Base-by-base conservation (phyloP, 1,140 invertebrate species). In the Phocides pigmalion region DNA sequence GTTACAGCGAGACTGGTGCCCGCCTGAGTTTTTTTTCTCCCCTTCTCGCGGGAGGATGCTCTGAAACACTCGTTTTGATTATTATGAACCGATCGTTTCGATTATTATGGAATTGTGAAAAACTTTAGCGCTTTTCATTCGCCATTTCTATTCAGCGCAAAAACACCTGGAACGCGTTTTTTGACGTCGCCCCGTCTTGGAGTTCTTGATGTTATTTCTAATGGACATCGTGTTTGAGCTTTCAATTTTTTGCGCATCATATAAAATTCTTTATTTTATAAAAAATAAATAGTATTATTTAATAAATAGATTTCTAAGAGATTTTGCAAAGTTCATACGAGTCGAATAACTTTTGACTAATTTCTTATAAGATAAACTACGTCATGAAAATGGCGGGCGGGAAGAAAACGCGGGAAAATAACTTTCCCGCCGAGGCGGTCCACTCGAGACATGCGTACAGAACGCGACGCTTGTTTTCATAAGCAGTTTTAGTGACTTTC, bases 391-490 rank as follows among this genome's bases (percentile, higher is more conserved):
- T 76, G 74, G 81, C 74, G 79, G 14, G 64, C 63, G 53, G 19
- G 59, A 70, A 70, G 79, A 81, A 87, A 89, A 84, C 74, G 86
- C 84, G 86, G 83, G 84, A 89, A 89, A 87, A 84, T 82, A 76
- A 84, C 74, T 85, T 89, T 89, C 84, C 82, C 86, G 83, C 78
- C 82, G 68, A 79, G 69, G 71, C 72, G 71, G 51, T 17, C 41
- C 54, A 75, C 77, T 81, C 81, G 82, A 86, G 85, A 85, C 83
- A 81, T 81, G 85, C 84, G 84, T 85, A 79, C 78, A 72, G n/a
- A 76, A 81, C 73, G 74, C 74, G 68, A 66, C 66, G 62, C 28
- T 47, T 77, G 75, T 79, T 81, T 78, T 80, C 67, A 62, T 74
- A 64, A 32, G 64, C 20, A 50, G 53, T 49, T 56, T 63, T 62